A percentile compares a stretch with the other conserved stretches of the same genome.
phyloP scores from a whole-genome alignment of 2,797 vertebrate genomes.

The Meda fulgida region DNA sequence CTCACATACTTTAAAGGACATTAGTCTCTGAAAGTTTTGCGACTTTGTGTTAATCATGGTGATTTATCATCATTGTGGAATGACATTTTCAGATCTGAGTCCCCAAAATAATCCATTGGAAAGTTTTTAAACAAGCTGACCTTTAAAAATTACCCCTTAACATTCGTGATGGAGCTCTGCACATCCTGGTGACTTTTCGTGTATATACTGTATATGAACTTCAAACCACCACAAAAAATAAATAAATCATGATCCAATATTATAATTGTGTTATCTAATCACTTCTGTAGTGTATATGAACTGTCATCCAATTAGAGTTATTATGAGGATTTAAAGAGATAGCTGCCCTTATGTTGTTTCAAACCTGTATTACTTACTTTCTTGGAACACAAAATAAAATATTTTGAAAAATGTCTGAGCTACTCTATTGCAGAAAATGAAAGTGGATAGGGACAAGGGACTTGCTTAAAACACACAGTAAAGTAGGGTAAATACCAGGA shows the following conservation, averaged over 20 bases:
- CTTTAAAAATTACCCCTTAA: conserved; percentile 15
- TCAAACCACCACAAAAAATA: background rate
- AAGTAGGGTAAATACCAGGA: background rate
- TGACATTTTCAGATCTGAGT: conserved; percentile 36
- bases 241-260: background rate
- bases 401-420: background rate
- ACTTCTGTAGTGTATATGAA: background rate
- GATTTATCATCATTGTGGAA: conserved; percentile 41
- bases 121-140: conserved; percentile 42
- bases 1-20: conserved; percentile 35
- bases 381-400: background rate
- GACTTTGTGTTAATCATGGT: background rate
- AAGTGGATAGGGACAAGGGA: background rate
- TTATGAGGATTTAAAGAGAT: background rate
- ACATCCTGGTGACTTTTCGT: background rate
- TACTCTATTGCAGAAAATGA: background rate
- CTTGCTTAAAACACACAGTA: background rate
- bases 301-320: background rate
- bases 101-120: conserved; percentile 17
- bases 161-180: background rate
- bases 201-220: background rate
- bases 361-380: background rate
- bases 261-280: background rate
- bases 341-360: background rate
- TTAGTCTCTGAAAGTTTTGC: conserved; percentile 33